Conservation (phyloP, 2,888 invertebrate species). For the Nomada hirtipes region DNA sequence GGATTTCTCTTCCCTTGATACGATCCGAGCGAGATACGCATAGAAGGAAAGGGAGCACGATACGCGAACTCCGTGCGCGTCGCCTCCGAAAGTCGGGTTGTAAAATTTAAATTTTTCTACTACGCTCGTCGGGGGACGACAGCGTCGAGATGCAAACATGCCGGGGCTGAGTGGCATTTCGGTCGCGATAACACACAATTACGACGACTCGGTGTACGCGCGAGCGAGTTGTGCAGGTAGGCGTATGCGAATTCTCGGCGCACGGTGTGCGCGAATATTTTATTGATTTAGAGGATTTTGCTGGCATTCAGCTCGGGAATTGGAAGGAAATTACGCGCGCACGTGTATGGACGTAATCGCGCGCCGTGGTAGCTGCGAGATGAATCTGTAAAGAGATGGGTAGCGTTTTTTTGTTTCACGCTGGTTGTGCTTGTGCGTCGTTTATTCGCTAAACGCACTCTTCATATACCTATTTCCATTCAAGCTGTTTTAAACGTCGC, state of each 20-base stretch:
- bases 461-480: background rate
- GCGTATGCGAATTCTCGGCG: background rate
- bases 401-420: background rate
- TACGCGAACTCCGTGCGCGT: background rate
- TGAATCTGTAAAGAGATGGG: background rate
- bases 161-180: constrained; percentile 7
- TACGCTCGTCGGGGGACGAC: background rate
- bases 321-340: background rate
- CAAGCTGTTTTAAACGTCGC: background rate
- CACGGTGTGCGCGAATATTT: background rate
- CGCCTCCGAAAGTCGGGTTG: constrained; percentile 27
- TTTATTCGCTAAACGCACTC: constrained; percentile 7
- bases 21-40: constrained; percentile 21
- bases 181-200: constrained; percentile 35
- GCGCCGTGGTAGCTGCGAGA: background rate
- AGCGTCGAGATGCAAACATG: constrained; percentile 13
- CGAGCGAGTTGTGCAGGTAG: constrained; percentile 10
- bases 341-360: background rate
- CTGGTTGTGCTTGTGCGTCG: background rate
- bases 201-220: background rate
- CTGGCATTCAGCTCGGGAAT: background rate
- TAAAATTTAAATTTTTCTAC: constrained; percentile 56
- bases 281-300: constrained; percentile 12
- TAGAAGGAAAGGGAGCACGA: background rate
- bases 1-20: constrained; percentile 53